Percentiles rank a stretch among this genome's conserved stretches.
Conservation (phyloP, 2,113 vertebrate species). For the Limnothrissa miodon region DNA sequence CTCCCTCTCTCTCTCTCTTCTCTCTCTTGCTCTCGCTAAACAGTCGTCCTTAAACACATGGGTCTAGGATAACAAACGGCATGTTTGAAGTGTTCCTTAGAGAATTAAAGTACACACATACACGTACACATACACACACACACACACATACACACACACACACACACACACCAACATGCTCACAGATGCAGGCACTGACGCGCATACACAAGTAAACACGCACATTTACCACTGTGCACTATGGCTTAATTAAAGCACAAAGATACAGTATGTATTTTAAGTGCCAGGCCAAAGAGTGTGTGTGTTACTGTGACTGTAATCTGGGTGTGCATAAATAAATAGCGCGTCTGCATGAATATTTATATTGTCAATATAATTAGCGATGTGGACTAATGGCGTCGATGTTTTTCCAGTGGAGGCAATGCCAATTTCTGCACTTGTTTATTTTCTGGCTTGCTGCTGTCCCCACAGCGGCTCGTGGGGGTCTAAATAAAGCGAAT, state of each 20-base stretch:
- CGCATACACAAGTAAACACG: constrained; percentile 43
- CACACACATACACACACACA: constrained; percentile 24
- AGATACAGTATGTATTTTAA: constrained; percentile 70
- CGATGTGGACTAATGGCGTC: constrained; percentile 70
- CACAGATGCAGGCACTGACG: constrained; percentile 8
- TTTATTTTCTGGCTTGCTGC: constrained; percentile 69
- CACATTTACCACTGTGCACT: constrained; percentile 53
- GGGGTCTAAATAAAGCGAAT: constrained; percentile 68
- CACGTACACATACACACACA: constrained; percentile 31
- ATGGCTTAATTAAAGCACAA: constrained; percentile 73
- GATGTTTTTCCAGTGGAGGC: constrained; percentile 70
- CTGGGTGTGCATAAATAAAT: constrained; percentile 68
- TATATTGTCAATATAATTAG: constrained; percentile 79
- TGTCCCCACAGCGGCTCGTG: constrained; percentile 59
- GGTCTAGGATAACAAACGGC: constrained; percentile 75
- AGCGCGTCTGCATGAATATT: constrained; percentile 73
- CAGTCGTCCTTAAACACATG: constrained; percentile 69
- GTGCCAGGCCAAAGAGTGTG: constrained; percentile 63
- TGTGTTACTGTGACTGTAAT: constrained; percentile 60
- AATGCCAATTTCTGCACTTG: constrained; percentile 65
- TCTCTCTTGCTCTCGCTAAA: constrained; percentile 39
- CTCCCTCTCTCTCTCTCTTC: constrained; percentile 29
- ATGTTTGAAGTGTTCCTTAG: constrained; percentile 76
- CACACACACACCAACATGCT: too few relatives aligned
- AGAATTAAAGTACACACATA: constrained; percentile 50